Conservation (phyloP, 2,888 invertebrate species). For the Lithophane semibrunnea region DNA sequence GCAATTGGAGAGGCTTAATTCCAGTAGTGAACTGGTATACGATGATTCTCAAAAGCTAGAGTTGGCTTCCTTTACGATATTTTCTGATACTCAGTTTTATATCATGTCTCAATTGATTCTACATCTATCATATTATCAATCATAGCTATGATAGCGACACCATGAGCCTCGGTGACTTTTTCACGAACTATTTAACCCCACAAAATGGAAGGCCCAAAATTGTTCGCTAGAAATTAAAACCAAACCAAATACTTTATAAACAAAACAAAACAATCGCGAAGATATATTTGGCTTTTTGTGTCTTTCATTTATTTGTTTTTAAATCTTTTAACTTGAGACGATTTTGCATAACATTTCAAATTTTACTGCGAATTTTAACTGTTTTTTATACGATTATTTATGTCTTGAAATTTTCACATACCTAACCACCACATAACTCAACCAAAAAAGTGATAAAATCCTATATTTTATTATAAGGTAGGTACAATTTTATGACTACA, state of each 20-base stretch:
- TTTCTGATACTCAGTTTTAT: not conserved
- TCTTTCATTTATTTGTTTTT: not conserved
- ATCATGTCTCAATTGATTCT: not conserved
- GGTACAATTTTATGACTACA: not conserved
- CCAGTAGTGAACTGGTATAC: not conserved
- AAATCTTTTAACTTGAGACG: not conserved
- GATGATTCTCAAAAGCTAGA: not conserved
- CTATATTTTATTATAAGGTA: not conserved
- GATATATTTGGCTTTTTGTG: not conserved
- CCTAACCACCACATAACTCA: not conserved
- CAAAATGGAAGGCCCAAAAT: not conserved
- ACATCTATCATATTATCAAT: too few species aligned
- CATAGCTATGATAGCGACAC: not conserved
- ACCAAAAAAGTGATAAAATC: not conserved
- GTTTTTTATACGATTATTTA: not conserved
- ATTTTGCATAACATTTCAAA: not conserved
- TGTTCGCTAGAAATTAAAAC: not conserved
- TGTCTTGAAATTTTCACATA: not conserved
- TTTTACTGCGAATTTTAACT: conserved; percentile 10
- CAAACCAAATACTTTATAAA: too few species aligned
- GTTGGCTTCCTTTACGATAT: not conserved
- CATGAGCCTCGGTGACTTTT: too few species aligned
- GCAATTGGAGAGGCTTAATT: not conserved
- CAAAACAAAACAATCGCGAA: not conserved
- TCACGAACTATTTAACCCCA: not conserved